Percentiles rank a stretch among this genome's conserved stretches.
phyloP scores from a whole-genome alignment of 2,113 vertebrate genomes.

The Salvelinus fontinalis region DNA sequence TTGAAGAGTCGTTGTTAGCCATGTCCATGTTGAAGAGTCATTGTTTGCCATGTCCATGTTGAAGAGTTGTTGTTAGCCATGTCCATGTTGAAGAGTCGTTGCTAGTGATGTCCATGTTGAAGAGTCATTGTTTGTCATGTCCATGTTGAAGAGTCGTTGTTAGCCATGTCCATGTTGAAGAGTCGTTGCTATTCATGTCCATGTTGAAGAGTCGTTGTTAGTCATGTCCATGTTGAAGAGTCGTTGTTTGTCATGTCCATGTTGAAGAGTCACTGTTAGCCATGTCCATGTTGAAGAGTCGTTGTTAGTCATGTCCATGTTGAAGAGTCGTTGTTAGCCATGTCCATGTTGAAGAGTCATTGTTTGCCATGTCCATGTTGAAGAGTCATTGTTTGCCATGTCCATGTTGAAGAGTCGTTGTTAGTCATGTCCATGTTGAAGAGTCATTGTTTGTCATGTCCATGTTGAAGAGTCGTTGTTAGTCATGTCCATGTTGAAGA shows the following conservation, averaged over 20 bases:
- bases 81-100: too few relatives aligned
- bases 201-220: neutral
- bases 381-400: neutral
- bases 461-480: constrained; percentile 1
- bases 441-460: neutral
- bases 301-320: neutral
- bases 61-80: too few relatives aligned
- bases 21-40: too few relatives aligned
- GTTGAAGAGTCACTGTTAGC: neutral
- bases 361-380: neutral
- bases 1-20: too few relatives aligned
- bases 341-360: neutral
- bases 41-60: too few relatives aligned
- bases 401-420: neutral
- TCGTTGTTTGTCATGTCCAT: neutral
- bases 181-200: neutral
- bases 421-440: neutral
- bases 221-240: neutral
- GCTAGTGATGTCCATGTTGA: too few relatives aligned
- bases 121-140: neutral
- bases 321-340: neutral
- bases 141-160: neutral
- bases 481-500: neutral
- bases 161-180: neutral
- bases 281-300: neutral